A percentile compares a stretch with the other conserved stretches of the same genome.
These are phyloP conservation scores for Gymnodraco acuticeps DNA, from an alignment of 2,797 vertebrate species.

Conservation along the genomic window DNA sequence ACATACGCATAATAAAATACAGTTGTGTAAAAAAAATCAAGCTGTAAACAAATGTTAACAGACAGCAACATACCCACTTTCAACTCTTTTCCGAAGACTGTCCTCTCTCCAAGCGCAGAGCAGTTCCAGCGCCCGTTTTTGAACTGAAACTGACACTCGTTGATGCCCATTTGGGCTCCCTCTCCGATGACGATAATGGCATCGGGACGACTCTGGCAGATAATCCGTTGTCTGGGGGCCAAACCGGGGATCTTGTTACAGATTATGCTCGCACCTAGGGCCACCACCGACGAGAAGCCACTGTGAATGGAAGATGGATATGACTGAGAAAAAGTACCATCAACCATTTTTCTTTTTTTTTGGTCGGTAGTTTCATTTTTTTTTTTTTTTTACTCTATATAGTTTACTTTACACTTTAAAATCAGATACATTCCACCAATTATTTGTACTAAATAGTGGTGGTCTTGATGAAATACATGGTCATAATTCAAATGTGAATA, in stretches of 20 bases:
- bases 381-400: neutral
- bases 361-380: neutral
- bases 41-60: constrained; percentile 73
- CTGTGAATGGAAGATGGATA: constrained; percentile 80
- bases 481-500: neutral
- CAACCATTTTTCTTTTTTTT: neutral
- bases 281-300: constrained; percentile 97
- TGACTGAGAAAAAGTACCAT: constrained; percentile 38
- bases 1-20: constrained; percentile 1
- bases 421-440: neutral
- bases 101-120: constrained; percentile 96
- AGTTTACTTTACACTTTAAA: neutral
- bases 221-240: constrained; percentile 96
- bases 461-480: neutral
- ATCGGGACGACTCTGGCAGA: constrained; percentile 99
- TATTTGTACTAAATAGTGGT: neutral
- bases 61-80: constrained; percentile 98
- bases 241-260: constrained; percentile 99
- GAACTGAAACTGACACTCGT: constrained; percentile 99
- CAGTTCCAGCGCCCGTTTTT: constrained; percentile 98
- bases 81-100: constrained; percentile 99
- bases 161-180: constrained; percentile 98
- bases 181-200: constrained; percentile 99
- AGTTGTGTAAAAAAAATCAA: constrained; percentile 11
- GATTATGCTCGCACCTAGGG: constrained; percentile 98